Conservation (phyloP, 35 echinoderm and acorn worm species). For the Apostichopus parvimensis region DNA sequence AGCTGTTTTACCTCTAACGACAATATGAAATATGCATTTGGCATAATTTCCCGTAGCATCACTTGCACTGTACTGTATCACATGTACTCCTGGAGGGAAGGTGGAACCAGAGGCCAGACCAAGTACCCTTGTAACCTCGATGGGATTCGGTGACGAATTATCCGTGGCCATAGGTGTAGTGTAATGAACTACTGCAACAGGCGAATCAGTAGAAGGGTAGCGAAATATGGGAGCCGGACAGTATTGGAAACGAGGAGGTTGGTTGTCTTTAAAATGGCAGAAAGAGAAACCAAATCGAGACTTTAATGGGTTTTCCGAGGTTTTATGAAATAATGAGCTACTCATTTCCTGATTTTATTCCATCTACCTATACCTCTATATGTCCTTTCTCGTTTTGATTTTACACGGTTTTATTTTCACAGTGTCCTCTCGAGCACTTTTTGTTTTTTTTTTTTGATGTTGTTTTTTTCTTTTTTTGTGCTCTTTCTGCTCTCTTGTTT, state of each 20-base stretch:
- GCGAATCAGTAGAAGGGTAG: background rate
- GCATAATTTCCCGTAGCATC: background rate
- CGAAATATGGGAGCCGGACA: background rate
- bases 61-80: background rate
- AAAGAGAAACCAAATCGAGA: background rate
- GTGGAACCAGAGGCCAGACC: background rate
- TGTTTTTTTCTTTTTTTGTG: too few species aligned
- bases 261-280: background rate
- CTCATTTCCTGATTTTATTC: too few species aligned
- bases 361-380: too few species aligned
- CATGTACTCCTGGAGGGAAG: background rate
- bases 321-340: too few species aligned
- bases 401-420: too few species aligned
- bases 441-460: too few species aligned
- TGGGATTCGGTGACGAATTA: background rate
- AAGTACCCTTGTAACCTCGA: background rate
- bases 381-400: fast-evolving
- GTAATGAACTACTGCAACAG: background rate
- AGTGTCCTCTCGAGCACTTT: too few species aligned
- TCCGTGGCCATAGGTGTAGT: background rate
- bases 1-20: background rate
- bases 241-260: background rate
- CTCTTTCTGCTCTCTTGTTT: too few species aligned
- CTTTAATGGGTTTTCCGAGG: too few species aligned
- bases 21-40: background rate